Evolutionary conservation across 1,140 invertebrate genomes (phyloP).

Genomic region (Drosophila arawakana): DNA sequence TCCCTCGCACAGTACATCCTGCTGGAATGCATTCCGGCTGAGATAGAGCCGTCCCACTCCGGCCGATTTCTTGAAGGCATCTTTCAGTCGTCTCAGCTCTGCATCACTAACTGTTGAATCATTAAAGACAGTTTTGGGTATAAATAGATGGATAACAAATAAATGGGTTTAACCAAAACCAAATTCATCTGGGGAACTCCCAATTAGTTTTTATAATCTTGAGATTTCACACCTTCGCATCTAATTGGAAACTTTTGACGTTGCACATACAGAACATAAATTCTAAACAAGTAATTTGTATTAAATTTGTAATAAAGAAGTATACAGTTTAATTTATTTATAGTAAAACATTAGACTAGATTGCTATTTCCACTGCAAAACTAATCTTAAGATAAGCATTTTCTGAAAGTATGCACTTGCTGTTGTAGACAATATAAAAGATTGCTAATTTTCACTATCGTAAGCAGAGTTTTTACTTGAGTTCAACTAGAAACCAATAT

Average conservation of each 20-base stretch:
- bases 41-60: constrained; percentile 89
- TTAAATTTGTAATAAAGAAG: not conserved
- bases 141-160: constrained; percentile 7
- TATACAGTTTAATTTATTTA: not conserved
- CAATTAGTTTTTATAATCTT: constrained; percentile 19
- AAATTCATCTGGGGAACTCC: constrained; percentile 8
- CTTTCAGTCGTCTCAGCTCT: constrained; percentile 91
- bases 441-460: not conserved
- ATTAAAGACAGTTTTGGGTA: constrained; percentile 6
- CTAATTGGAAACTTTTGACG: constrained; percentile 25
- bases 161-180: constrained; percentile 9
- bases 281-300: not conserved
- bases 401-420: not conserved
- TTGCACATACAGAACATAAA: not conserved
- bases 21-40: constrained; percentile 90
- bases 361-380: not conserved
- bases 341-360: not conserved
- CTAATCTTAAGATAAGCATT: constrained; percentile 6
- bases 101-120: constrained; percentile 89
- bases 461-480: not conserved
- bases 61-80: constrained; percentile 93
- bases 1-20: constrained; percentile 93
- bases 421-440: constrained; percentile 8
- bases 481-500: not conserved
- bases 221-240: constrained; percentile 11